A percentile compares a stretch with the other conserved stretches of the same genome.
These are phyloP conservation scores for Loxodonta africana DNA, from an alignment of 2,113 vertebrate species.

Conservation along the genomic window DNA sequence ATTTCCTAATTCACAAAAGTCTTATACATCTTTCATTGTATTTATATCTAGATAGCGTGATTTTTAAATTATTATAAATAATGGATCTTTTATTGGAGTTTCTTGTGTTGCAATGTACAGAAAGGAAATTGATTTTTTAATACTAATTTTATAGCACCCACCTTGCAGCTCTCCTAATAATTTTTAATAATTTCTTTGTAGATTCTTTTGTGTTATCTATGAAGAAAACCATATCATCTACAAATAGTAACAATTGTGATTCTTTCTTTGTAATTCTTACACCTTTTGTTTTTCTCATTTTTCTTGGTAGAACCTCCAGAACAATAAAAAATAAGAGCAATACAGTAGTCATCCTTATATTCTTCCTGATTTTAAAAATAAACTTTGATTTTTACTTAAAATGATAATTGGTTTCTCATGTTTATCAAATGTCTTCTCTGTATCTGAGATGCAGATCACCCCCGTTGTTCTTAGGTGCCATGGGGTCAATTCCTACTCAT, in stretches of 20 bases:
- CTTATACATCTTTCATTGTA: neutral
- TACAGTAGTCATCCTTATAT: neutral
- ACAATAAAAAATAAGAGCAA: neutral
- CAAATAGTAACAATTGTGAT: neutral
- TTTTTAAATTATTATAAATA: neutral
- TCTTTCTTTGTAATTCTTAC: neutral
- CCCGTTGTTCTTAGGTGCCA: too few relatives aligned
- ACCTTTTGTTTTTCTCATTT: neutral
- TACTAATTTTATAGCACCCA: neutral
- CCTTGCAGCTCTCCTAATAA: neutral
- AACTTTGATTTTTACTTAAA: neutral
- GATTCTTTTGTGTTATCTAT: neutral
- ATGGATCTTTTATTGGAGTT: neutral
- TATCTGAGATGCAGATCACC: neutral
- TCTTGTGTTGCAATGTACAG: neutral
- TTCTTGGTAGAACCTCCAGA: neutral
- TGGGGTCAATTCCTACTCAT: too few relatives aligned
- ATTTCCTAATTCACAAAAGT: neutral
- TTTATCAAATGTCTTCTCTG: neutral
- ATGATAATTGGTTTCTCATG: neutral
- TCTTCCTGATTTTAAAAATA: conserved; percentile 12
- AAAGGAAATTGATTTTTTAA: neutral
- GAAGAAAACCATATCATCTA: neutral
- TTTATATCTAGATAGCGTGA: neutral
- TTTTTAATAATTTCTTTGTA: neutral